Percentiles rank a stretch among this genome's conserved stretches.
These are phyloP conservation scores for Entomobrya proxima DNA, from an alignment of 2,888 invertebrate species.

Conservation along the genomic window DNA sequence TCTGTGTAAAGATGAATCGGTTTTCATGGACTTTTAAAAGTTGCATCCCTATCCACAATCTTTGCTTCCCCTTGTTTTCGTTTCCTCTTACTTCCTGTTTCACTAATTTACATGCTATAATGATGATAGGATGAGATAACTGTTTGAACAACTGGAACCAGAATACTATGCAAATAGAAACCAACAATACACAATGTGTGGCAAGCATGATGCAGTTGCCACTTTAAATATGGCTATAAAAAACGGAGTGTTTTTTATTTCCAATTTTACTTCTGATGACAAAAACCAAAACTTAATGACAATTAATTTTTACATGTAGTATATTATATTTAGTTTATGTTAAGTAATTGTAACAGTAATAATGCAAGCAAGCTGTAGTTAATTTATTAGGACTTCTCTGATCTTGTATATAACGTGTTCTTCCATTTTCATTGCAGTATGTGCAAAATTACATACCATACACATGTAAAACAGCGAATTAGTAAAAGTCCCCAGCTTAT, in stretches of 20 bases:
- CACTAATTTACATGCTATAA: background rate
- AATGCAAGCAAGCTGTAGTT: background rate
- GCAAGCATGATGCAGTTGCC: background rate
- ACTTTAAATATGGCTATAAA: constrained; percentile 49
- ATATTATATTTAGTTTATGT: constrained; percentile 12
- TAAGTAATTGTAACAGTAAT: background rate
- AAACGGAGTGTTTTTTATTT: constrained; percentile 60
- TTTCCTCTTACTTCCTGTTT: constrained; percentile 11
- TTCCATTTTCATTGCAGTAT: background rate
- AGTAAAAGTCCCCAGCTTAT: constrained; percentile 28
- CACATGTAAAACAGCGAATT: background rate
- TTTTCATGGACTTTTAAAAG: background rate
- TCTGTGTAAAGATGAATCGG: background rate
- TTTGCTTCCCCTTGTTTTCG: constrained; percentile 12
- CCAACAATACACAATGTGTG: background rate
- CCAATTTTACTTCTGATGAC: constrained; percentile 57
- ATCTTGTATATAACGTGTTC: constrained; percentile 1
- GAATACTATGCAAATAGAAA: background rate
- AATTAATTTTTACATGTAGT: background rate
- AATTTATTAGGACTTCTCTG: background rate
- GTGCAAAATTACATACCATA: constrained; percentile 32
- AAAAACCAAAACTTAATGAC: constrained; percentile 35
- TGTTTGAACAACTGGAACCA: background rate
- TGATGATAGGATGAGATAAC: constrained; percentile 8
- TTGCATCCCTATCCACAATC: background rate